These are phyloP conservation scores for Phoxinus dragarum DNA, from an alignment of 2,797 vertebrate genomes.

Conservation along the genomic window DNA sequence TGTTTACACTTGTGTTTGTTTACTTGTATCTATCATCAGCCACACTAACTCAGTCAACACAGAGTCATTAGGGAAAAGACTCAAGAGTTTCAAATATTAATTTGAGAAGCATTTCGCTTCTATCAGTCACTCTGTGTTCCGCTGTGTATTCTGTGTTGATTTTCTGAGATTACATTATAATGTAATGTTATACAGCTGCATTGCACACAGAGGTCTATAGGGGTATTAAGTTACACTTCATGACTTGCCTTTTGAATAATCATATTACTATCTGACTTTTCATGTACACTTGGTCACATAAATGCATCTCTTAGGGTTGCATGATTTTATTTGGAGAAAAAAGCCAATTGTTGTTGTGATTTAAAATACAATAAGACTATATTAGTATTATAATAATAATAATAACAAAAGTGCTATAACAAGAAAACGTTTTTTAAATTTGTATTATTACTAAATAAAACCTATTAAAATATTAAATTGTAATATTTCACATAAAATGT, in stretches of 20 bases:
- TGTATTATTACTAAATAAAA: background rate
- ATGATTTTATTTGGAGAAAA: background rate
- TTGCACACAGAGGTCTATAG: background rate
- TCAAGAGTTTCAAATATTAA: background rate
- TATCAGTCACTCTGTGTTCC: background rate
- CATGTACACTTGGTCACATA: background rate
- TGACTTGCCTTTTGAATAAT: background rate
- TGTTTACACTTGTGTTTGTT: conserved; percentile 31
- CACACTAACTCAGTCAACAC: background rate
- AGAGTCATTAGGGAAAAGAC: background rate
- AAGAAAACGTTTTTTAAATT: background rate
- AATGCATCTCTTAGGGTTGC: background rate
- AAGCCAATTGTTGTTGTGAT: background rate
- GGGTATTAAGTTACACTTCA: background rate
- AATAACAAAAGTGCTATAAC: background rate
- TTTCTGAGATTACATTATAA: background rate
- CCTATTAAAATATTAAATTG: background rate
- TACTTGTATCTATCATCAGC: background rate
- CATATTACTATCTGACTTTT: background rate
- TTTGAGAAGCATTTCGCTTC: background rate
- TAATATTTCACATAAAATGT: background rate
- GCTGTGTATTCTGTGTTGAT: background rate
- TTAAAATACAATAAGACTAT: background rate
- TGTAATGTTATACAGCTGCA: background rate
- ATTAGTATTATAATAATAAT: background rate